Base-by-base conservation (phyloP, 2,113 vertebrate species). In the Meles meles region DNA sequence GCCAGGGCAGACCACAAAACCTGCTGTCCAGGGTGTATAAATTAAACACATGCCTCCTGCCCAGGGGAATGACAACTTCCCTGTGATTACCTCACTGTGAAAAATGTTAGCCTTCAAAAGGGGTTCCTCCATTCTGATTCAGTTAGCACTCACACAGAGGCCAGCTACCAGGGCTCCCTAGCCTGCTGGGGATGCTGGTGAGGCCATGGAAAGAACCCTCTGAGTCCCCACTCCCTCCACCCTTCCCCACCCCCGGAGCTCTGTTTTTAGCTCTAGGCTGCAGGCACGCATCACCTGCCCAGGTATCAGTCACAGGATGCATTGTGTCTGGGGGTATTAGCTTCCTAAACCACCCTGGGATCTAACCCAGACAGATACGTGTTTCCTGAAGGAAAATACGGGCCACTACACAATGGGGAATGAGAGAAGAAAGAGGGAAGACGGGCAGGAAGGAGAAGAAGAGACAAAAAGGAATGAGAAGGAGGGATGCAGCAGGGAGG, bases 31-130 rank as follows among this genome's bases (percentile, higher is more conserved):
- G n/a, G 42, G 20, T 72, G 13, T 72, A 34, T 31, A 47, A 74
- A 69, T 65, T 86, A 81, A 85, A 77, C 52, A 49, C 7, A 3
- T 3, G 57, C 92, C 80, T 1, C 1, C 76, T 88, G 39, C 83
- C 96, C 44, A 29, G 37, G 94, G 59, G 72, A 69, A 74, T 15
- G 86, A 34, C 90, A 90, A 61, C 37, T 59, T 87, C 61, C 95
- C 89, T 93, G 57, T 92, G 79, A 74, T 69, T 77, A 96, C 52
- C 76, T 91, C 81, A 27, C 93, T 63, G 93, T 49, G 85, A 97
- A 97, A 98, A 84, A 89, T 95, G 77, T 47, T 55, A 94, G 96
- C 95, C 63, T 96, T 91, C 93, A 27, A 37, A 42, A 27, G 55
- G 18, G 27, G 18, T 74, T 94, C 82, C 77, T 97, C 72, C 93